phyloP scores from a whole-genome alignment of 2,888 invertebrate genomes.

The Acleris laterana region DNA sequence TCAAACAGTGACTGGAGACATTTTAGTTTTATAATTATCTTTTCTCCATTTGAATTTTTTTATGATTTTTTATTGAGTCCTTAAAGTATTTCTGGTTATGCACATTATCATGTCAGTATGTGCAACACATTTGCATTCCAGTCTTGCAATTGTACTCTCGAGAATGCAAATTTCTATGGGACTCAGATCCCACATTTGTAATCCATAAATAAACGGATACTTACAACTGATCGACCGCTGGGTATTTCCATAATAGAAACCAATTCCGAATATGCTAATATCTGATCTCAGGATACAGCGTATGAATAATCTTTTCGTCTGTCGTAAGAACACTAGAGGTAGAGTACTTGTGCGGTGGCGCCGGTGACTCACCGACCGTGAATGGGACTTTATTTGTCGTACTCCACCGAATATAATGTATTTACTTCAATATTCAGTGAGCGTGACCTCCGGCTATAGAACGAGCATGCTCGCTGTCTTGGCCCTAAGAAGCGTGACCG shows the following conservation, averaged over 20 bases:
- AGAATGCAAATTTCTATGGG: no score
- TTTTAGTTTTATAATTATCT: no score
- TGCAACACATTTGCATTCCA: no score
- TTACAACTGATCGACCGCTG: slow-evolving; percentile 10
- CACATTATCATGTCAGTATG: no score
- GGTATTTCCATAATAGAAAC: slow-evolving; percentile 27
- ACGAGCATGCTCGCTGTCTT: background rate
- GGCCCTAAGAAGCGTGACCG: slow-evolving; percentile 1
- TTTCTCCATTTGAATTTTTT: no score
- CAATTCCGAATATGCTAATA: slow-evolving; percentile 25
- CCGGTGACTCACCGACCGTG: slow-evolving; percentile 24
- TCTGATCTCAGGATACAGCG: slow-evolving; percentile 30
- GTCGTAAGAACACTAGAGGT: slow-evolving; percentile 7
- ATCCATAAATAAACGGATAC: background rate
- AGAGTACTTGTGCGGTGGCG: slow-evolving; percentile 5
- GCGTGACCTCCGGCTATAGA: background rate
- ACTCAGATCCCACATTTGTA: no score
- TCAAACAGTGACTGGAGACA: no score
- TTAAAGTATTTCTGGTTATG: no score
- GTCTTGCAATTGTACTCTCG: no score
- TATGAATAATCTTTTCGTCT: slow-evolving; percentile 33
- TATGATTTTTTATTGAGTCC: no score
- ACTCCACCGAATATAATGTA: background rate
- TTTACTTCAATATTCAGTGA: background rate
- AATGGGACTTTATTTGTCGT: slow-evolving; percentile 16